Evolutionary conservation across 2,113 vertebrate species (phyloP).

Genomic region (Paradisaea rubra): DNA sequence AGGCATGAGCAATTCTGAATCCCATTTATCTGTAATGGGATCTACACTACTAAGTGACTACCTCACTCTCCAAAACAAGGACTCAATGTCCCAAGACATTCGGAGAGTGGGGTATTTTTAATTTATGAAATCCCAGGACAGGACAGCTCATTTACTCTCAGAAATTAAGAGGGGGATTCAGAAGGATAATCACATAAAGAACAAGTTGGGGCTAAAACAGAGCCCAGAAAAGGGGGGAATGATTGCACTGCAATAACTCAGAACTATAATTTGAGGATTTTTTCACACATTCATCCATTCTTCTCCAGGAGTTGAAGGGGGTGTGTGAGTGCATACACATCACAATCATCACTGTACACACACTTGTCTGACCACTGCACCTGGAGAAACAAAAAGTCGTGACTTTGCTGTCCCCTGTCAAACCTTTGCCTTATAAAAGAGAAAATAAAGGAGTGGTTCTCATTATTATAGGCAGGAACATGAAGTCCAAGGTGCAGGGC

Average conservation of each 20-base stretch:
- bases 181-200: background rate
- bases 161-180: background rate
- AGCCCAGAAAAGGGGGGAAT: background rate
- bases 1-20: background rate
- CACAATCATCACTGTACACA: background rate
- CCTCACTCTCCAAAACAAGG: background rate
- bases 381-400: background rate
- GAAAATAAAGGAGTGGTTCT: background rate
- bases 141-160: background rate
- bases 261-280: background rate
- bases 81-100: background rate
- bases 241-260: background rate
- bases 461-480: background rate
- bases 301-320: background rate
- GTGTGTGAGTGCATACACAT: fast-evolving
- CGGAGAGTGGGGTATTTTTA: background rate
- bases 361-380: background rate
- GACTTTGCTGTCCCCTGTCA: background rate
- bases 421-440: background rate
- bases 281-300: background rate
- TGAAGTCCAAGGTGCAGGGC: background rate
- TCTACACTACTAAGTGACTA: background rate
- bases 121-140: background rate
- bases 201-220: background rate
- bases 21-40: background rate